Evolutionary conservation across 35 echinoderm and acorn worm species (phyloP).

Genomic region (Stichopus chloronotus): DNA sequence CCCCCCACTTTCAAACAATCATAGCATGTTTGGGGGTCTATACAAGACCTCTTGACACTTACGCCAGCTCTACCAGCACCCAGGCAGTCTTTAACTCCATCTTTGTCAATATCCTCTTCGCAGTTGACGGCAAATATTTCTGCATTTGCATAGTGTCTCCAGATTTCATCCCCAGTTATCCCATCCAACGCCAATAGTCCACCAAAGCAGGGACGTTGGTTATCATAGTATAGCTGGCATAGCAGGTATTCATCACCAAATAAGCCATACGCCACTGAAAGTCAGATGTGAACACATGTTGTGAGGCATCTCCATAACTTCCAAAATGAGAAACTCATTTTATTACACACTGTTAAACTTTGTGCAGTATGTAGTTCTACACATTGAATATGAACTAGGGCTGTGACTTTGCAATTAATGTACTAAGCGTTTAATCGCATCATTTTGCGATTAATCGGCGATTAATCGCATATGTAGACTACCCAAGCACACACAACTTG

Average conservation of each 20-base stretch:
- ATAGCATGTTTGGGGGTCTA: not conserved
- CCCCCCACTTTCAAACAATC: not conserved
- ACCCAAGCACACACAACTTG: too few relatives aligned
- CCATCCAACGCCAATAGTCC: conserved; percentile 88
- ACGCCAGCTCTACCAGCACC: conserved; percentile 85
- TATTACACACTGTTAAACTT: too few relatives aligned
- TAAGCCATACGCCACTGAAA: conserved; percentile 69
- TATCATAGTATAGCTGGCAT: conserved; percentile 85
- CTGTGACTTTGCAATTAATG: too few relatives aligned
- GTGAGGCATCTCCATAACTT: not conserved
- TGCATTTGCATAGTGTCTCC: conserved; percentile 73
- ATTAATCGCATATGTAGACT: too few relatives aligned
- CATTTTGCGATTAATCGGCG: too few relatives aligned
- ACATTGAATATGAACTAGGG: too few relatives aligned
- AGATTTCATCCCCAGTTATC: conserved; percentile 74
- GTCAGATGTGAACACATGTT: not conserved
- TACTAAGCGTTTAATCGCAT: too few relatives aligned
- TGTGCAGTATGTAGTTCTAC: too few relatives aligned
- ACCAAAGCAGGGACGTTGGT: conserved; percentile 75
- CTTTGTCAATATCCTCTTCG: conserved; percentile 77
- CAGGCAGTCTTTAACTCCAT: conserved; percentile 84
- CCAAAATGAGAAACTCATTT: too few relatives aligned
- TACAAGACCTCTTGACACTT: conserved; percentile 34
- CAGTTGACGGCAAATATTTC: conserved; percentile 98
- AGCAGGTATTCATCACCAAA: conserved; percentile 80